Base-by-base conservation (phyloP, 2,113 vertebrate species). In the Cygnus atratus region DNA sequence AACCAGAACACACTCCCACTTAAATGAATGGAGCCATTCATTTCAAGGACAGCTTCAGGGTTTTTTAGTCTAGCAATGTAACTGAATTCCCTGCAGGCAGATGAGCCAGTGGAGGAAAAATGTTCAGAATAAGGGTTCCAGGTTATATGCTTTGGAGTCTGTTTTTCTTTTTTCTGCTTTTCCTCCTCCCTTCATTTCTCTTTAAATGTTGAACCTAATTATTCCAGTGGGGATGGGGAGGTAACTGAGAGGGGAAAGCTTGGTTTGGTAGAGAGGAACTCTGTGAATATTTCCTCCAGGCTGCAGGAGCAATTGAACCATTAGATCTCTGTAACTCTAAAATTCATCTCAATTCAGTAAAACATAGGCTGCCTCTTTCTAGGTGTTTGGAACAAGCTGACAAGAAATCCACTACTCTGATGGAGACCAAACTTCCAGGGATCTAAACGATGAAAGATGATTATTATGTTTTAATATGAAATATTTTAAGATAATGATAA, bases 21-120 rank as follows among this genome's bases (percentile, higher is more conserved):
- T 74, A 88, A 87, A 92, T 95, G 93, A 97, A 96, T 95, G 95
- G 84, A 95, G 31, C 93, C 96, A 94, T 96, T 96, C 92, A 96
- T 96, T 95, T 73, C 58, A 77, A 95, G 87, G 92, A 89, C 88
- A 84, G 82, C 96, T 96, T 80, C 84, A 70, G 92, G 77, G 71
- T 48, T 93, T 96, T 87, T 91, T 17, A 92, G 70, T 76, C 88
- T 79, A 87, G 92, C 87, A 76, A 20, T 63, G 84, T 73, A 95
- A 71, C 88, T 95, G 90, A 92, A 97, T 92, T 97, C 92, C 96
- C 95, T 52, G 62, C 75, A 91, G 96, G 87, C 88, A 93, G 93
- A 84, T 79, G 84, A 91, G 87, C 74, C 67, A 67, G 84, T 31
- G 67, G 80, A 94, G 67, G 71, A 91, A 96, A 89, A 88, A 80